Base-by-base conservation (phyloP, 2,797 vertebrate species). In the Cuculus canorus region DNA sequence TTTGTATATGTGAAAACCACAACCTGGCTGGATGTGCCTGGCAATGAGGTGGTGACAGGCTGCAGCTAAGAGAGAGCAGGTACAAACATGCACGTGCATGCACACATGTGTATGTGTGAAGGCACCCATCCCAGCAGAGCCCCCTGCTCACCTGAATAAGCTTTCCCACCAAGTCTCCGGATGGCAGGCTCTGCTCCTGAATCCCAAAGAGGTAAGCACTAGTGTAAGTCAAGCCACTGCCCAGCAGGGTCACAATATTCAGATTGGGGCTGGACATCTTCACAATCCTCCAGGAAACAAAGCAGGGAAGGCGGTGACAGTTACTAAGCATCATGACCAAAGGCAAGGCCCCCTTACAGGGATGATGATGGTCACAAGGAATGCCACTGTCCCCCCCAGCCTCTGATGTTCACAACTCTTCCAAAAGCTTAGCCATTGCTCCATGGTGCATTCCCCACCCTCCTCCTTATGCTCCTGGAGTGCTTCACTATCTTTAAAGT, bases 261-360 rank as follows among this genome's bases (percentile, higher is more conserved):
- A 99, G 98, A 94, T 99, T 99, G 92, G 99, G 99, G 93, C 99
- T 99, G 96, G 99, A 99, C 99, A 99, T 99, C 98, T 99, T 99
- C 97, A 99, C 99, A 73, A 99, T 99, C 98, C 99, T 99, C 73
- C 71, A 82, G 66, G 78, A 94, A 89, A 90, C 66, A 97, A 95
- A 95, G 71, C 37, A 93, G 94, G 72, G 90, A 56, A 72, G 86
- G 79, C 6, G 4, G 22, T 45, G 69, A 68, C 7, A 78, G 79
- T 95, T 96, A 96, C 27, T 75, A 73, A 86, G 63, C 1, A 1
- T 33, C 33, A 50, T 5, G 27, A 79, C n/a, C 76, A 45, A 18
- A 52, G 43, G 56, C 12, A 27, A 86, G 23, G 60, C 64, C 35
- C 70, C 64, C 56, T 80, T 32, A 43, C 60, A 64, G 27, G 23